These are phyloP conservation scores for Caenorhabditis latens DNA, from an alignment of 1,140 invertebrate genomes.

Conservation along the genomic window DNA sequence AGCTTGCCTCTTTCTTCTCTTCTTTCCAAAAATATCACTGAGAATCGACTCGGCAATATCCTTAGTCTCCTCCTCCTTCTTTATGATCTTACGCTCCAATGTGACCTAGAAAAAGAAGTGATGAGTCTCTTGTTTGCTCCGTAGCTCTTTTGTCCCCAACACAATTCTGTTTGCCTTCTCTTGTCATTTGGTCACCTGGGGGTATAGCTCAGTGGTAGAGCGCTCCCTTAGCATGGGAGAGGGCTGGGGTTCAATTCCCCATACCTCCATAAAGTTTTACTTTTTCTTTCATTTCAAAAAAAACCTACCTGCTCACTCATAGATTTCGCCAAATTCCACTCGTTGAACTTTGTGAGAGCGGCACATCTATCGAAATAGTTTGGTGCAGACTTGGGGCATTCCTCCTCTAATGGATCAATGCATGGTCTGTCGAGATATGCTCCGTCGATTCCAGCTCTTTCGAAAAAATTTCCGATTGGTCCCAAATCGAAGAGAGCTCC, in stretches of 20 bases:
- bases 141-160: too few relatives aligned
- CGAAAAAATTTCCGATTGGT: constrained; percentile 70
- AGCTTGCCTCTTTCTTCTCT: constrained; percentile 63
- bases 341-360: constrained; percentile 60
- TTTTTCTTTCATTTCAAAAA: constrained; percentile 22
- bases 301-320: constrained; percentile 54
- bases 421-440: constrained; percentile 97
- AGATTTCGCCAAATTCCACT: constrained; percentile 62
- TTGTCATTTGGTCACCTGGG: background rate
- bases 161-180: too few relatives aligned
- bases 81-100: constrained; percentile 6
- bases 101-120: background rate
- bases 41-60: constrained; percentile 57
- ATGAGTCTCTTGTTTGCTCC: background rate
- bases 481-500: constrained; percentile 72
- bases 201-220: constrained; percentile 50
- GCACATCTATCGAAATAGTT: constrained; percentile 83
- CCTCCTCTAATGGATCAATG: constrained; percentile 88
- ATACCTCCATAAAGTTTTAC: constrained; percentile 15
- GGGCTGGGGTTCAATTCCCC: constrained; percentile 54
- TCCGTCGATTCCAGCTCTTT: constrained; percentile 85
- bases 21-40: constrained; percentile 61
- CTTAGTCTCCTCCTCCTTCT: background rate
- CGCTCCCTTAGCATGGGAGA: constrained; percentile 52
- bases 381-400: constrained; percentile 90